Conservation (phyloP, 2,113 vertebrate species). For the Heterotilapia buettikoferi region DNA sequence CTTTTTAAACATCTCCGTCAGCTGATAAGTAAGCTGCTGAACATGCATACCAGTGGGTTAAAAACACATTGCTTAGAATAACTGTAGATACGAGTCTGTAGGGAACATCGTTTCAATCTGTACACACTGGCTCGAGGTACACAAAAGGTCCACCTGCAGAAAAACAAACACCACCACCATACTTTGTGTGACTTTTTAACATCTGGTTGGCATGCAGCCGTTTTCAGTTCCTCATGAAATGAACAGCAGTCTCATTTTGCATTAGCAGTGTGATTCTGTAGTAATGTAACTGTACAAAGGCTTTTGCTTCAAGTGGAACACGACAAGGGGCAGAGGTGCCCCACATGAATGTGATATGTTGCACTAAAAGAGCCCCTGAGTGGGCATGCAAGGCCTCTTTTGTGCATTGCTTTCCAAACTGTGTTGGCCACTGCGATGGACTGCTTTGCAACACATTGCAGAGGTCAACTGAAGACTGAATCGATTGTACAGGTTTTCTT, state of each 20-base stretch:
- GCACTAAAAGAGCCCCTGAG: neutral
- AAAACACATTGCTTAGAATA: neutral
- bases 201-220: neutral
- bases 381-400: neutral
- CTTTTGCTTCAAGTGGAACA: neutral
- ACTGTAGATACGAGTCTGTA: neutral
- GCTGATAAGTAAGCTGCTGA: neutral
- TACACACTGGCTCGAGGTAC: neutral
- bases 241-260: neutral
- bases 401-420: neutral
- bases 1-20: neutral
- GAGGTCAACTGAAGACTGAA: constrained; percentile 6
- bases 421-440: neutral
- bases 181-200: neutral
- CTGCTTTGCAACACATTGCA: neutral
- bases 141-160: neutral
- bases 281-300: neutral
- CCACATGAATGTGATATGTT: constrained; percentile 6
- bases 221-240: neutral
- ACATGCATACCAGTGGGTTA: neutral
- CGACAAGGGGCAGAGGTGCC: neutral
- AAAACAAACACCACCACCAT: neutral
- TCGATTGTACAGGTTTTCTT: constrained; percentile 44
- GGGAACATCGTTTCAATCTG: neutral
- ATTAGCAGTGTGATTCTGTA: neutral